A percentile compares a stretch with the other conserved stretches of the same genome.
These are phyloP conservation scores for Hoplodrina blanda DNA, from an alignment of 2,888 invertebrate genomes.

Conservation along the genomic window DNA sequence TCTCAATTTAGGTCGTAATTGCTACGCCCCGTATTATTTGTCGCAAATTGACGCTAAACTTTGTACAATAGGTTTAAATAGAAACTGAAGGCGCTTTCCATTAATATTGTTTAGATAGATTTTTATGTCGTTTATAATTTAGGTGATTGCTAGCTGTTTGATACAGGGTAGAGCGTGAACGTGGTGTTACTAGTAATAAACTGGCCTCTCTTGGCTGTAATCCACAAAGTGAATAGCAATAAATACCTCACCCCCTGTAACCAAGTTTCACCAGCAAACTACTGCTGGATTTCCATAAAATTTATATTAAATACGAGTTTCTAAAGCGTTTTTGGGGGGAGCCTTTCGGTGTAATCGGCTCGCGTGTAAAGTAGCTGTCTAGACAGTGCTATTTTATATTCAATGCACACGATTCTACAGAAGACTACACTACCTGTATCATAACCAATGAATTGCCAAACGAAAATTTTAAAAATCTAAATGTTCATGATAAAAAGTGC, in stretches of 20 bases:
- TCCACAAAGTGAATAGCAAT: not conserved
- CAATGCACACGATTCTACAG: conserved; percentile 49
- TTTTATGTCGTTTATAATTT: conserved; percentile 37
- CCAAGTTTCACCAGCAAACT: not conserved
- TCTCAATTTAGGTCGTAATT: conserved; percentile 61
- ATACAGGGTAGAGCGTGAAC: not conserved
- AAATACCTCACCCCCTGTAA: not conserved
- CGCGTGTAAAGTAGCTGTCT: conserved; percentile 55
- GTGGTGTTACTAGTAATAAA: not conserved
- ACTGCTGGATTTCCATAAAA: conserved; percentile 15
- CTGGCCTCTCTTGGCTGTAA: not conserved
- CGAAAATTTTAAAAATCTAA: not conserved
- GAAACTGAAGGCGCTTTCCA: conserved; percentile 51
- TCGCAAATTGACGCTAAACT: conserved; percentile 46
- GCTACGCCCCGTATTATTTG: conserved; percentile 53
- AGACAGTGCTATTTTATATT: conserved; percentile 57
- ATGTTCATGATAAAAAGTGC: conserved; percentile 55
- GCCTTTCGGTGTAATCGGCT: conserved; percentile 40
- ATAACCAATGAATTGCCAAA: not conserved
- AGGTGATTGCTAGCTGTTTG: conserved; percentile 15
- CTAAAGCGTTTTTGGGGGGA: conserved; percentile 10
- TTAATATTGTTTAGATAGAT: conserved; percentile 41
- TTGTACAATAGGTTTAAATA: conserved; percentile 48
- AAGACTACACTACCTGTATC: conserved; percentile 12
- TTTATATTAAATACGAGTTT: conserved; percentile 28